phyloP scores from a whole-genome alignment of 2,888 invertebrate species.

The Drosophila ustulata region DNA sequence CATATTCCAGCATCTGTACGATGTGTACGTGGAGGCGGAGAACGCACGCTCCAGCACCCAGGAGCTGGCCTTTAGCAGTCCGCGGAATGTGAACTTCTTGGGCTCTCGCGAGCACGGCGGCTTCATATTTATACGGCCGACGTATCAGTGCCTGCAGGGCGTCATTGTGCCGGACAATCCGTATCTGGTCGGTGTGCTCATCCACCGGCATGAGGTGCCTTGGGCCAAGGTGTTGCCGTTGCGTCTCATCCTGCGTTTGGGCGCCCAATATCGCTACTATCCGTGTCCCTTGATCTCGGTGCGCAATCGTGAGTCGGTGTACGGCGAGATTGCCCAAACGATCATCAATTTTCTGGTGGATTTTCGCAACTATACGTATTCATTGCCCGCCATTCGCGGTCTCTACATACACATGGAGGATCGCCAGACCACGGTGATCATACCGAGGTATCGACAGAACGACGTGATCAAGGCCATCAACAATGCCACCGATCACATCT shows the following conservation, averaged over 20 bases:
- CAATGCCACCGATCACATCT: conserved; percentile 93
- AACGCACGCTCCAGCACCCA: conserved; percentile 89
- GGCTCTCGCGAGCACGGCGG: conserved; percentile 91
- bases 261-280: conserved; percentile 94
- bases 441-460: conserved; percentile 91
- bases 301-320: conserved; percentile 91
- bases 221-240: conserved; percentile 91
- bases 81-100: conserved; percentile 86
- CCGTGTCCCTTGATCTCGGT: conserved; percentile 93
- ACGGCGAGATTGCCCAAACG: conserved; percentile 94
- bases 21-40: conserved; percentile 88
- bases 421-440: conserved; percentile 90
- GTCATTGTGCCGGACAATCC: conserved; percentile 90
- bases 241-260: conserved; percentile 91
- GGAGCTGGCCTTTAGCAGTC: conserved; percentile 89
- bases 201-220: conserved; percentile 88
- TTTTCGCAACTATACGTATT: conserved; percentile 93
- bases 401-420: conserved; percentile 93
- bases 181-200: conserved; percentile 91
- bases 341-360: conserved; percentile 95
- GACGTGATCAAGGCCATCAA: conserved; percentile 91
- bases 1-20: conserved; percentile 90
- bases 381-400: conserved; percentile 91
- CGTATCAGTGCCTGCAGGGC: conserved; percentile 92
- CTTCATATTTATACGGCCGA: conserved; percentile 92